Evolutionary conservation across 2,113 vertebrate genomes (phyloP), one percentile per base, ranked within the genome.

Genomic region (Channa argus): DNA sequence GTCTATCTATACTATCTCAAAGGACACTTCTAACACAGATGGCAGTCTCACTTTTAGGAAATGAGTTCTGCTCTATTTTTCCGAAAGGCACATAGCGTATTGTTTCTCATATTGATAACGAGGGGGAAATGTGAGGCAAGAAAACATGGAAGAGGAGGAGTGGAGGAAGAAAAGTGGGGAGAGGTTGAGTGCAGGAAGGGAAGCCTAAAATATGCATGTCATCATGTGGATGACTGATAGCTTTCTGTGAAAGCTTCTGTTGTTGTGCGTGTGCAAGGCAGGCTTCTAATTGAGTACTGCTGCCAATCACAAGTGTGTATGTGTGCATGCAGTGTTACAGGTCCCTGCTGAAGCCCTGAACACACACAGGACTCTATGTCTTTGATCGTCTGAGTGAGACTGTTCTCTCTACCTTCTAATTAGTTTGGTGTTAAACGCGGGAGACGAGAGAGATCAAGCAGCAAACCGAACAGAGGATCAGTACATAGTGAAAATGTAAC

Each of bases 151-250:
- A 78, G 53, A 80, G 76, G 86, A 72, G 75, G 65, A 84, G 73
- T 55, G 63, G 52, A 77, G 70, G 62, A 56, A 74, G 56, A 77
- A 7, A 58, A 74, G 72, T 52, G 70, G 63, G 33, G 71, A 77
- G 76, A 69, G 52, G 45, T 24, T 6, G 58, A 77, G 53, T 15
- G 76, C 55, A 80, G 79, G 37, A 77, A 74, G 66, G 61, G 70
- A 78, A 71, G 71, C 72, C 80, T 82, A 56, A 88, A 91, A 93
- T 88, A 86, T 91, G 89, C 84, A 85, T 86, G 86, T 85, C 87
- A 88, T 90, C 79, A 71, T 87, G 72, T 84, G 78, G 55, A 52
- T 91, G 88, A 93, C 82, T 90, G 90, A 91, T 87, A 82, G 87
- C 67, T 79, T 84, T 87, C 82, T 83, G 80, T 82, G 81, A 83